phyloP scores from a whole-genome alignment of 2,888 invertebrate species.

The Trachelus iudaicus region DNA sequence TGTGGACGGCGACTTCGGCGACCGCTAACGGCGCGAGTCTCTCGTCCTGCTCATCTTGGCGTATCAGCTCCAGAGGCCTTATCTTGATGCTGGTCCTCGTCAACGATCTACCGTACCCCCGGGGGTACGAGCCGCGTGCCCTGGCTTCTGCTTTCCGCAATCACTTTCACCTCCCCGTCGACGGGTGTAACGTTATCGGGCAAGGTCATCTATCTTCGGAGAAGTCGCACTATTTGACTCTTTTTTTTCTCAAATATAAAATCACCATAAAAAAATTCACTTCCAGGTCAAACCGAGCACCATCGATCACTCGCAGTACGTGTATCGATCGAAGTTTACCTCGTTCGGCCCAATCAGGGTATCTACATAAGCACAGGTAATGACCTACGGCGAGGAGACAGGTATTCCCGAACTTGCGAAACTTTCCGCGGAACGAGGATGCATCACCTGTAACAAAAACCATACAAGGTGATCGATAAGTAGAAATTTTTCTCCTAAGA shows the following conservation, averaged over 20 bases:
- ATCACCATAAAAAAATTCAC: neutral
- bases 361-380: neutral
- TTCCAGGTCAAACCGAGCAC: neutral
- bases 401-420: neutral
- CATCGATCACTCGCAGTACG: neutral
- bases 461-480: neutral
- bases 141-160: neutral
- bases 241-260: neutral
- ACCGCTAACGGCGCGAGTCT: constrained; percentile 56
- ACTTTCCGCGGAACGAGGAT: constrained; percentile 16
- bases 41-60: constrained; percentile 55
- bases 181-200: neutral
- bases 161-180: neutral
- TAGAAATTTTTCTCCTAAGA: neutral
- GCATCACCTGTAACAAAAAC: constrained; percentile 49
- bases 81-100: constrained; percentile 56
- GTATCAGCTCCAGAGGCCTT: constrained; percentile 49
- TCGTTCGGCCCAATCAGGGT: neutral
- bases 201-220: constrained; percentile 18
- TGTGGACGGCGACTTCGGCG: constrained; percentile 44
- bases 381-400: neutral
- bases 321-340: neutral
- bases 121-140: constrained; percentile 42
- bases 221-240: neutral
- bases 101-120: constrained; percentile 51